Evolutionary conservation across 2,888 invertebrate species (phyloP).

Genomic region (Ichneumoninae sp.): DNA sequence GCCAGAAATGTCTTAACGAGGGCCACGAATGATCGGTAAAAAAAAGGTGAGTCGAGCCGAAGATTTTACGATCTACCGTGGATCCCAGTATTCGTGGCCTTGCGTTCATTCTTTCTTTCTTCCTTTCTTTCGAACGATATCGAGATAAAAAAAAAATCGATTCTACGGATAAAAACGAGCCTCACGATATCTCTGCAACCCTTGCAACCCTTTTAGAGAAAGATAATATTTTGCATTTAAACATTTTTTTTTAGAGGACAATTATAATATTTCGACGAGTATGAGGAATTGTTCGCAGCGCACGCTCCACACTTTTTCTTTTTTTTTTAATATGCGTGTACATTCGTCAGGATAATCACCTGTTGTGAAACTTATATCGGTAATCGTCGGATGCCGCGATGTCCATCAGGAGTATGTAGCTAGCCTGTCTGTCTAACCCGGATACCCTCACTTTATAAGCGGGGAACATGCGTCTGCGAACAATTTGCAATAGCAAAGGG

Average conservation of each 20-base stretch:
- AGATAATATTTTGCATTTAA: conserved; percentile 36
- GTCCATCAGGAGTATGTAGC: conserved; percentile 99
- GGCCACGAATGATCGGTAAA: conserved; percentile 22
- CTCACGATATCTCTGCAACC: conserved; percentile 49
- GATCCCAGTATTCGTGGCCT: conserved; percentile 23
- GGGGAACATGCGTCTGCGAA: conserved; percentile 97
- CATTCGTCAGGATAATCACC: conserved; percentile 86
- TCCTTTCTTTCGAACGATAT: conserved; percentile 17
- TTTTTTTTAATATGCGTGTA: conserved; percentile 50
- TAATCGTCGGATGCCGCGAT: conserved; percentile 98
- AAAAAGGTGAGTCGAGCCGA: conserved; percentile 21
- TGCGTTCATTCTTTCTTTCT: conserved; percentile 17
- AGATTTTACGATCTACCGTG: conserved; percentile 58
- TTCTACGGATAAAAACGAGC: conserved; percentile 38
- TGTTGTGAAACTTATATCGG: conserved; percentile 97
- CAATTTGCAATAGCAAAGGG: conserved; percentile 82
- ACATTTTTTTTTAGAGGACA: conserved; percentile 25
- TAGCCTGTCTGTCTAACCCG: conserved; percentile 98
- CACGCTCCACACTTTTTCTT: conserved; percentile 76
- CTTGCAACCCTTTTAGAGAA: conserved; percentile 35
- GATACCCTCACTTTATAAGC: conserved; percentile 98
- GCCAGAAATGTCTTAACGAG: conserved; percentile 35
- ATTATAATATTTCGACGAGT: conserved; percentile 76
- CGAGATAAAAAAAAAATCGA: conserved; percentile 50
- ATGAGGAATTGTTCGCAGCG: conserved; percentile 81